phyloP scores from a whole-genome alignment of 2,797 vertebrate species.

The Epinephelus malabaricus region DNA sequence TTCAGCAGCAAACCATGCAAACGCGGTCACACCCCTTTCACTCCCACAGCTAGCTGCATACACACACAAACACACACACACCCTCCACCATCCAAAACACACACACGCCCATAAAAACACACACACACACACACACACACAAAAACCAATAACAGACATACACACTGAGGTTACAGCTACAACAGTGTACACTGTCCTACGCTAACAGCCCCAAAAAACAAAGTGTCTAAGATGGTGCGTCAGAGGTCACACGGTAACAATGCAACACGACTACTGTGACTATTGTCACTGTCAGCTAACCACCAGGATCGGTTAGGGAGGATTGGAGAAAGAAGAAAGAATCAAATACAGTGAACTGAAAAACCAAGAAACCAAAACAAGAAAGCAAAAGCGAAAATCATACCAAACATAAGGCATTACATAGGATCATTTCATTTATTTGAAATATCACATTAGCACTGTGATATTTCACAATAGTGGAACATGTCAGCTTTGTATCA shows the following conservation, averaged over 20 bases:
- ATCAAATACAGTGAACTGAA: slow-evolving; percentile 16
- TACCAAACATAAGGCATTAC: slow-evolving; percentile 18
- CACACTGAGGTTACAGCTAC: slow-evolving; percentile 73
- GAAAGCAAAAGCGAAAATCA: slow-evolving; percentile 5
- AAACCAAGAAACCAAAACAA: slow-evolving; percentile 8
- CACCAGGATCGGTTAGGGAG: slow-evolving; percentile 47
- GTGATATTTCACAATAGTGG: slow-evolving; percentile 45
- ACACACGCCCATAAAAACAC: slow-evolving; percentile 44
- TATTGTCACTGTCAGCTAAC: slow-evolving; percentile 54
- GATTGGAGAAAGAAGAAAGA: slow-evolving; percentile 41
- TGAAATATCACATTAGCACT: slow-evolving; percentile 37
- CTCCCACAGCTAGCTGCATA: slow-evolving; percentile 2
- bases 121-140: slow-evolving; percentile 51
- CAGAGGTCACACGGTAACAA: slow-evolving; percentile 72
- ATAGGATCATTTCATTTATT: slow-evolving; percentile 13
- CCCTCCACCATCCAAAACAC: slow-evolving; percentile 1
- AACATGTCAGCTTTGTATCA: slow-evolving; percentile 52
- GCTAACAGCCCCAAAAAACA: slow-evolving; percentile 74
- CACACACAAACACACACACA: slow-evolving; percentile 6
- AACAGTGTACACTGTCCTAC: slow-evolving; percentile 73
- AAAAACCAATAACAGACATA: slow-evolving; percentile 48
- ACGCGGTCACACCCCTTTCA: slow-evolving; percentile 52
- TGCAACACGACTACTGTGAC: slow-evolving; percentile 69
- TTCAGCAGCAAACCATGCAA: slow-evolving; percentile 74
- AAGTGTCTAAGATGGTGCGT: slow-evolving; percentile 65